Percentiles rank a stretch among this genome's conserved stretches.
These are phyloP conservation scores for Hanleya hanleyi DNA, from an alignment of 2,888 invertebrate genomes.

Conservation along the genomic window DNA sequence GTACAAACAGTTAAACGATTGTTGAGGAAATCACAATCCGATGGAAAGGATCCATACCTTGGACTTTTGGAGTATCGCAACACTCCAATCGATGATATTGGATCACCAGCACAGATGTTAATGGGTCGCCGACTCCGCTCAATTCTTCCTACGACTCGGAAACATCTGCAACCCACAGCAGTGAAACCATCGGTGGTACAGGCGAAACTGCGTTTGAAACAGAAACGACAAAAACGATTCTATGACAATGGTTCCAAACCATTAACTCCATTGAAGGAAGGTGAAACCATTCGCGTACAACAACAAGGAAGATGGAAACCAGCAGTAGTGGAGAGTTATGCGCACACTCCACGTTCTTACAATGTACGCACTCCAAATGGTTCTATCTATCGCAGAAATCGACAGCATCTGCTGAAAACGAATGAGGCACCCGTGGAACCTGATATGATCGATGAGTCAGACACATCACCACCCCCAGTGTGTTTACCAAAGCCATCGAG, in stretches of 20 bases:
- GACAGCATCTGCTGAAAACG: neutral
- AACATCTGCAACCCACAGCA: neutral
- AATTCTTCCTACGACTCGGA: neutral
- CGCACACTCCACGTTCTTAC: neutral
- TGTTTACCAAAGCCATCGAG: too few relatives aligned
- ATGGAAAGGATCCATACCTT: slow-evolving; percentile 9
- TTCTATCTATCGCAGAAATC: slow-evolving; percentile 10
- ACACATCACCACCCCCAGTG: neutral
- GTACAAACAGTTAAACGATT: slow-evolving; percentile 20
- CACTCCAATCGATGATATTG: slow-evolving; percentile 10
- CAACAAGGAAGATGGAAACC: neutral
- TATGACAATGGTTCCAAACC: slow-evolving; percentile 10
- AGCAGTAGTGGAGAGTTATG: neutral
- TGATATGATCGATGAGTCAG: neutral
- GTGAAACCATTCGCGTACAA: neutral
- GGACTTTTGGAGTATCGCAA: slow-evolving; percentile 10
- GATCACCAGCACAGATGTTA: slow-evolving; percentile 12
- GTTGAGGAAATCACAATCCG: neutral
- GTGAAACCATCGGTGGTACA: neutral
- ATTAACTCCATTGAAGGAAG: neutral
- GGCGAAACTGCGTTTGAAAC: neutral
- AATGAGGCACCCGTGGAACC: neutral
- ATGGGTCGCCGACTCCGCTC: slow-evolving; percentile 17
- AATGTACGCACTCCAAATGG: too few relatives aligned
- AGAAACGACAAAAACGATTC: slow-evolving; percentile 1